Base-by-base conservation (phyloP, 2,888 invertebrate species). In the Lacanobia wlatinum region DNA sequence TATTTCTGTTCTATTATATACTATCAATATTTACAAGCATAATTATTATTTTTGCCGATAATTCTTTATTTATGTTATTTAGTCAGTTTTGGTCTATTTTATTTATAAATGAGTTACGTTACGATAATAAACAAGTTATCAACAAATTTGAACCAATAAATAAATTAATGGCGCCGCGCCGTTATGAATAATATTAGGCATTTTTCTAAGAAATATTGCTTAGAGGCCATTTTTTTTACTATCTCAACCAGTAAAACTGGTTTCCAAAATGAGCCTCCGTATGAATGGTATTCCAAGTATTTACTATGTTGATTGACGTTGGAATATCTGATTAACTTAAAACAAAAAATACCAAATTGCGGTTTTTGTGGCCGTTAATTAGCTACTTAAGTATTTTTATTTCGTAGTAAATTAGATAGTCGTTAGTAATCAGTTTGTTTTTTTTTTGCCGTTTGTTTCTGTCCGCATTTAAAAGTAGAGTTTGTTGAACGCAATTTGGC, bases 181-280 rank as follows among this genome's bases (percentile, higher is more conserved):
- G 10, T n/a, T 21, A 38, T 55, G 34, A 12, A 50, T 34, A 48
- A 40, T 46, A 62, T 28, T 58, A 46, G 28, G 9, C 18, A 59
- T 28, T 59, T 56, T 56, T 48, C 6, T 52, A 12, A 21, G 46
- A 73, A 66, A 28, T 59, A 50, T 6, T 38, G 18, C 43, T 38
- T 12, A 2, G 43, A 16, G 12, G 63, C 28, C 0, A 40, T 43
- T 52, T 50, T 52, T 50, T 56, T 59, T 40, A 14, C 12, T 18
- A 16, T n/a, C 2, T 3, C 4, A 62, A 66, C 71, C 10, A 53
- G 79, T 58, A 1, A 1, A 61, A 71, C 67, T 43, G 46, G 76
- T 79, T 60, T 67, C 1, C 43, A 12, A 21, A 52, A 50, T 62
- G 21, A 9, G 38, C 23, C 5, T 55, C 5, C 18, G 40, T 40